Evolutionary conservation across 2,888 invertebrate species (phyloP), one percentile per base, ranked within the genome.

Genomic region (Dryobota labecula): DNA sequence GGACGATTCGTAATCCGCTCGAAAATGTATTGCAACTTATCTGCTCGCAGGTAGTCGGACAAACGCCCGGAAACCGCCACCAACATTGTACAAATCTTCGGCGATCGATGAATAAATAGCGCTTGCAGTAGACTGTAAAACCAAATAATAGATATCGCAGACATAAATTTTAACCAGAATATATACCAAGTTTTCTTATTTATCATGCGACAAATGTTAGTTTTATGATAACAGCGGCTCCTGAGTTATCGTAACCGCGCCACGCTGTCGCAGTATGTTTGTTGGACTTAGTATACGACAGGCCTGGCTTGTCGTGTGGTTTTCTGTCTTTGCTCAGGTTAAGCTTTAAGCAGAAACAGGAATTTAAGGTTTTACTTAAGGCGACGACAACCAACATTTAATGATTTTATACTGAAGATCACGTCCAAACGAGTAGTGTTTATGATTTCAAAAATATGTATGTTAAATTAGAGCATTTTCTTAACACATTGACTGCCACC

Each of bases 1-100:
- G 90, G 91, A 91, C 91, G 91, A 90, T 83, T 90, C 89, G 89
- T 94, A 94, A 94, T 93, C 94, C 94, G 86, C 88, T 88, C 86
- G 79, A 82, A 85, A 90, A 88, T 88, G 86, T 85, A 86, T 86
- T 87, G 87, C 90, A 88, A 90, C 90, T 90, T 90, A 89, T 88
- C 90, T 86, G 78, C 84, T 68, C 73, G 74, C 89, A 91, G 89
- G 90, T 89, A 90, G 76, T 70, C 76, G 76, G 45, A 78, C 68
- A 71, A 69, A 76, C 69, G 66, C 76, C 71, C 73, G 72, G 83
- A 80, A 82, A 83, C 86, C 73, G 68, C 73, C 69, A 61, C 70
- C 47, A 81, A 76, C 30, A 82, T 86, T 80, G 83, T 82, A 78
- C 76, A 86, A 82, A 84, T 84, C 73, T 86, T 71, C 74, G 73